phyloP scores from a whole-genome alignment of 1,140 invertebrate species.

The Macrosteles quadrilineatus region DNA sequence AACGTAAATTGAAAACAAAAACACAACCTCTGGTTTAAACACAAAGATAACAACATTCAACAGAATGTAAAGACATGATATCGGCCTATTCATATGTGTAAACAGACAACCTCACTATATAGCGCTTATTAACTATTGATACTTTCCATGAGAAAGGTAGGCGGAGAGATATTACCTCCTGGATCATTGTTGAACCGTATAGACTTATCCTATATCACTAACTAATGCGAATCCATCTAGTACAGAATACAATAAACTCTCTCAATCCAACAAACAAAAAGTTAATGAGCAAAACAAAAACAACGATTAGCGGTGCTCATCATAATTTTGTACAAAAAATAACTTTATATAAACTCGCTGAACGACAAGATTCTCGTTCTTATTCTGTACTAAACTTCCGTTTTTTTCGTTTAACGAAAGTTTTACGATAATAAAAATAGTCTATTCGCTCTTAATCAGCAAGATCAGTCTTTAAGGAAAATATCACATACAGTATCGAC shows the following conservation, averaged over 20 bases:
- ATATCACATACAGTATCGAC: slow-evolving; percentile 38
- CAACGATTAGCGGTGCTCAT: slow-evolving; percentile 26
- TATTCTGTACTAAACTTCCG: slow-evolving; percentile 1
- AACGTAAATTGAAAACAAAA: background rate
- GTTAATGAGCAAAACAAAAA: slow-evolving; percentile 31
- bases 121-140: slow-evolving; percentile 32
- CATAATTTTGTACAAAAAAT: slow-evolving; percentile 30
- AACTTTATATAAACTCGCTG: slow-evolving; percentile 30
- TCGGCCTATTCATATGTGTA: slow-evolving; percentile 30
- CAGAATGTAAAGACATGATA: background rate
- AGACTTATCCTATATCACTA: slow-evolving; percentile 32
- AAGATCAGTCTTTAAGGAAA: slow-evolving; percentile 42
- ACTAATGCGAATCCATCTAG: slow-evolving; percentile 27
- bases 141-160: slow-evolving; percentile 43
- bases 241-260: slow-evolving; percentile 20
- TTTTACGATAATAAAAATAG: slow-evolving; percentile 30
- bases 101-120: slow-evolving; percentile 32
- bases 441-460: slow-evolving; percentile 29
- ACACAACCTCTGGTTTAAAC: background rate
- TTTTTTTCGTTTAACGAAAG: slow-evolving; percentile 25
- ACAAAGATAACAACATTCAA: background rate
- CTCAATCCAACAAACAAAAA: slow-evolving; percentile 27
- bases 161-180: slow-evolving; percentile 33
- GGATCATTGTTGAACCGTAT: slow-evolving; percentile 24
- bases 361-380: slow-evolving; percentile 7